Percentiles rank a stretch among this genome's conserved stretches.
phyloP scores from a whole-genome alignment of 2,888 invertebrate genomes.

The Nesidiocoris tenuis region DNA sequence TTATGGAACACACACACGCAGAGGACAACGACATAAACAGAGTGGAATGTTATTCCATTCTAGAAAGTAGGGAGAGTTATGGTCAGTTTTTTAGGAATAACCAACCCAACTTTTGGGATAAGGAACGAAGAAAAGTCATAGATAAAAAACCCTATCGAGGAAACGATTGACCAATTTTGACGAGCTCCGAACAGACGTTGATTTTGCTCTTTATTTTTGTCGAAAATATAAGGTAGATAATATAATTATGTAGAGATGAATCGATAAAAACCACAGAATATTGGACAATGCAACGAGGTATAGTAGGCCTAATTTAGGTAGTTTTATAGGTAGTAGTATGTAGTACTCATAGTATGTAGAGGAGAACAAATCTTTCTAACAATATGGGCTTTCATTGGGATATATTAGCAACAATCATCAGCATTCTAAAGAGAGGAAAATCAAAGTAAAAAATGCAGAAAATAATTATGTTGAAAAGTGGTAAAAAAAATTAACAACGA shows the following conservation, averaged over 20 bases:
- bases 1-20: not conserved
- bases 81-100: not conserved
- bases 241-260: not conserved
- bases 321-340: no score
- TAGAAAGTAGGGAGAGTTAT: not conserved
- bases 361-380: not conserved
- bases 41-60: not conserved
- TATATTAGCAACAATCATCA: slow-evolving; percentile 34
- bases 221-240: no score
- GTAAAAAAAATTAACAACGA: slow-evolving; percentile 47
- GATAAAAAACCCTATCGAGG: no score
- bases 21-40: not conserved
- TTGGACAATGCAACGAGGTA: not conserved
- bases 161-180: no score
- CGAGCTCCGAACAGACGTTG: not conserved
- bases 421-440: slow-evolving; percentile 37
- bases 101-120: no score
- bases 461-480: slow-evolving; percentile 45
- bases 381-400: slow-evolving; percentile 9
- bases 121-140: no score
- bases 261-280: not conserved
- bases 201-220: no score
- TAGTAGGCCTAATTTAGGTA: not conserved
- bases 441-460: slow-evolving; percentile 35
- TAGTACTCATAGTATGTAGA: not conserved